phyloP scores from a whole-genome alignment of 2,888 invertebrate species.

The Drosophila putrida region DNA sequence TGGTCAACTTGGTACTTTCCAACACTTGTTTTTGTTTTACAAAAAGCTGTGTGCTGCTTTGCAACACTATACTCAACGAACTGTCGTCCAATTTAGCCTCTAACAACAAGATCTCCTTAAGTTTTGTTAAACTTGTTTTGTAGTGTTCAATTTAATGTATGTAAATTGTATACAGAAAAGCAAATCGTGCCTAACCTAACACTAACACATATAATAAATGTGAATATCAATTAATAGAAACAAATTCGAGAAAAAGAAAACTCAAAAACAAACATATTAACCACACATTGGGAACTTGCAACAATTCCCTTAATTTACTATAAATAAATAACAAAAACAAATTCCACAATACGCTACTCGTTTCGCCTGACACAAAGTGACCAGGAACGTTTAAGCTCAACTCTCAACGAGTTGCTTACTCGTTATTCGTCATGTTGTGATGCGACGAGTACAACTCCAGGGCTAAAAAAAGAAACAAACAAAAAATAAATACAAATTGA shows the following conservation, averaged over 20 bases:
- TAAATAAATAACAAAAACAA: slow-evolving; percentile 2
- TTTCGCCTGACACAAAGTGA: slow-evolving; percentile 57
- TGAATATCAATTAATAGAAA: slow-evolving; percentile 55
- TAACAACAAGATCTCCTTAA: slow-evolving; percentile 82
- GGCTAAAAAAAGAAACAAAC: slow-evolving; percentile 32
- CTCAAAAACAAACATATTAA: slow-evolving; percentile 17
- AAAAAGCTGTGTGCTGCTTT: background rate
- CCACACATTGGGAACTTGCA: background rate
- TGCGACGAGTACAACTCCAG: slow-evolving; percentile 68
- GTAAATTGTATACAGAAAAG: slow-evolving; percentile 84
- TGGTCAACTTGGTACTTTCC: slow-evolving; percentile 12
- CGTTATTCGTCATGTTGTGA: slow-evolving; percentile 68
- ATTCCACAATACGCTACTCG: slow-evolving; percentile 47
- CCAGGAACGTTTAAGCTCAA: slow-evolving; percentile 52
- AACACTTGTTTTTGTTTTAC: slow-evolving; percentile 25
- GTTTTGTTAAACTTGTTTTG: slow-evolving; percentile 85
- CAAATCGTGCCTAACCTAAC: slow-evolving; percentile 80
- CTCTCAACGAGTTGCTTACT: slow-evolving; percentile 32
- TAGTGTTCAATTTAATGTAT: slow-evolving; percentile 86
- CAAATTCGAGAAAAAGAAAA: slow-evolving; percentile 18
- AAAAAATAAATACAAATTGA: slow-evolving; percentile 1
- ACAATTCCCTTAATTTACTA: slow-evolving; percentile 14
- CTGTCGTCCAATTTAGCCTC: slow-evolving; percentile 4
- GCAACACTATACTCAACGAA: background rate
- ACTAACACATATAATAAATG: slow-evolving; percentile 35